Base-by-base conservation (phyloP, 2,888 invertebrate species). In the Thera obeliscata region DNA sequence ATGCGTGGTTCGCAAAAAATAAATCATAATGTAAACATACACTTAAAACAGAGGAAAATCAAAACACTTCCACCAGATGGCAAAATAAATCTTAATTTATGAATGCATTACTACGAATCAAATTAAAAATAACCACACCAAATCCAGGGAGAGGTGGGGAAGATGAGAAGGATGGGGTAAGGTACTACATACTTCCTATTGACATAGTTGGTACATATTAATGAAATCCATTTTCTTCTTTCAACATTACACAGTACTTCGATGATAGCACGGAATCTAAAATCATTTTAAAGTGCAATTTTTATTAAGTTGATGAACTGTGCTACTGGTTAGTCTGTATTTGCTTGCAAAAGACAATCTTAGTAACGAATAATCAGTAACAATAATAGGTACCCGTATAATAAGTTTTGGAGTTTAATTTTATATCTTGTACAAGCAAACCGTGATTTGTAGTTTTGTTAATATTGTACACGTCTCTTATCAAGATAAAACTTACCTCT, bases 401-500 rank as follows among this genome's bases (percentile, higher is more conserved):
- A 54, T 22, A 55, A 55, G 9, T 2, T 2, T 2, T 38, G 11
- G 7, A 70, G 64, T 66, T 64, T 71, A 74, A 67, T 63, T 80
- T 85, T 87, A 89, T 87, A 87, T 89, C 89, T 88, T 88, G 88
- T 86, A 88, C 86, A 79, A 76, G 79, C 77, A 86, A 86, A 83
- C 86, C 86, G 87, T 89, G 88, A 89, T 88, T 88, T 89, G 87
- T 90, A 91, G 89, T 89, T 87, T 46, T 78, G 83, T 84, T 81
- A 79, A 74, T 76, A 80, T 77, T 72, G 74, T 67, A 71, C 68
- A 71, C 68, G 64, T 69, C 69, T 72, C 73, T 75, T 74, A 76
- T 11, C 77, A 76, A 73, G 65, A 69, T 64, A 66, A 77, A 90
- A 96, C 97, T 96, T 96, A 99, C 99, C 98, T 98, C 95, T 99